Base-by-base conservation (phyloP, 2,113 vertebrate species). In the Chaetura pelagica region DNA sequence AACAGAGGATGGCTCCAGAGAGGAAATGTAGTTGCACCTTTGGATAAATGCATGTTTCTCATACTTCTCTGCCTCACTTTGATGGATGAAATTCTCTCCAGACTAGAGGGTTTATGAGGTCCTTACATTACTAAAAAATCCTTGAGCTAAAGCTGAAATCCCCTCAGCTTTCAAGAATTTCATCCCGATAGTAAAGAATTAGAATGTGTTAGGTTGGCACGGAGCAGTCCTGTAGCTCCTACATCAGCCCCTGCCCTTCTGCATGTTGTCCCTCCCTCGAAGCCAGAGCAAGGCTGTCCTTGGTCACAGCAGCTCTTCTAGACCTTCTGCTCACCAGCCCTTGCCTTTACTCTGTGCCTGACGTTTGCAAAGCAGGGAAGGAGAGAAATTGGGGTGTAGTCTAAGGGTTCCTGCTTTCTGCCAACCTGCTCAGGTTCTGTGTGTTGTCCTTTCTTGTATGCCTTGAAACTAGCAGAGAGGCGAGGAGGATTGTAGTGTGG, bases 321-420 rank as follows among this genome's bases (percentile, higher is more conserved):
- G 19, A 49, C 27, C 49, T 78, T 67, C 30, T 59, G 1, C 46
- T 42, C 34, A 3, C 49, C 61, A 27, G 24, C 29, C 34, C 62
- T 44, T 8, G 0, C 20, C 30, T 58, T 62, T 30, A 35, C 58
- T 27, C 27, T n/a, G 1, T 14, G 10, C 35, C 54, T 26, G 22
- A 7, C 1, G 1, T 26, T 51, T 59, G 44, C 40, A 49, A 42
- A 73, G 62, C 29, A 44, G 15, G 0, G 2, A 44, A 6, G 22
- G 5, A 42, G 30, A 27, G 11, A 58, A 27, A 15, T 2, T 0
- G 0, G 8, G 24, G 8, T 17, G 55, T 23, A 55, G 32, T 6
- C 10, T 15, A 29, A 46, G 32, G 24, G 40, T 5, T 84, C 17
- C 68, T 81, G 48, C 52, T 29, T 72, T 72, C 71, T 84, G 34